A percentile compares a stretch with the other conserved stretches of the same genome.
phyloP scores from a whole-genome alignment of 2,888 invertebrate genomes.

The Oxycera nigricornis region DNA sequence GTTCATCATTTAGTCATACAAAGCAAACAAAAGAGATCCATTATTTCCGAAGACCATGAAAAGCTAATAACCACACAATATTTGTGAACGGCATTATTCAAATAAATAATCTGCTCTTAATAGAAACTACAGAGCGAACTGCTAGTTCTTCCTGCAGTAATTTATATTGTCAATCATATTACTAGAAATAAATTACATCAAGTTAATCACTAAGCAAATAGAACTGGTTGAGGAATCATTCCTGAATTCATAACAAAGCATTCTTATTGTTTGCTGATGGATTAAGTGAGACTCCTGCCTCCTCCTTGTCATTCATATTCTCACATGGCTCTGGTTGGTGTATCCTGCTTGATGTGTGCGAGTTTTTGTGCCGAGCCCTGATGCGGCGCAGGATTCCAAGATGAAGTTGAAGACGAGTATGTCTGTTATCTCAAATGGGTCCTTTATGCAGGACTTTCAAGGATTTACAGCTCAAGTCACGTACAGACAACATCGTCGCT shows the following conservation, averaged over 20 bases:
- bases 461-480: slow-evolving; percentile 45
- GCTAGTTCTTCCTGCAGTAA: no score
- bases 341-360: background rate
- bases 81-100: no score
- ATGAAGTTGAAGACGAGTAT: slow-evolving; percentile 5
- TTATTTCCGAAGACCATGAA: no score
- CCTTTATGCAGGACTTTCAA: slow-evolving; percentile 33
- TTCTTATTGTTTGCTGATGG: slow-evolving; percentile 44
- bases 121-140: no score
- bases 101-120: no score
- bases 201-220: slow-evolving; percentile 42
- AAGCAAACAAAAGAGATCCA: no score
- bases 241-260: slow-evolving; percentile 44
- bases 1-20: no score
- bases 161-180: background rate
- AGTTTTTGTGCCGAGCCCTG: background rate
- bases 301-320: background rate
- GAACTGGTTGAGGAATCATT: slow-evolving; percentile 11
- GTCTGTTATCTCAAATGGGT: slow-evolving; percentile 19
- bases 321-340: background rate
- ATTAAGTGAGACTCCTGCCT: slow-evolving; percentile 22
- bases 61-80: no score
- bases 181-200: slow-evolving; percentile 25
- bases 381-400: background rate
- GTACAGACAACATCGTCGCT: slow-evolving; percentile 42